Percentiles rank a stretch among this genome's conserved stretches.
Evolutionary conservation across 2,113 vertebrate species (phyloP).

Genomic region (Proteles cristata): DNA sequence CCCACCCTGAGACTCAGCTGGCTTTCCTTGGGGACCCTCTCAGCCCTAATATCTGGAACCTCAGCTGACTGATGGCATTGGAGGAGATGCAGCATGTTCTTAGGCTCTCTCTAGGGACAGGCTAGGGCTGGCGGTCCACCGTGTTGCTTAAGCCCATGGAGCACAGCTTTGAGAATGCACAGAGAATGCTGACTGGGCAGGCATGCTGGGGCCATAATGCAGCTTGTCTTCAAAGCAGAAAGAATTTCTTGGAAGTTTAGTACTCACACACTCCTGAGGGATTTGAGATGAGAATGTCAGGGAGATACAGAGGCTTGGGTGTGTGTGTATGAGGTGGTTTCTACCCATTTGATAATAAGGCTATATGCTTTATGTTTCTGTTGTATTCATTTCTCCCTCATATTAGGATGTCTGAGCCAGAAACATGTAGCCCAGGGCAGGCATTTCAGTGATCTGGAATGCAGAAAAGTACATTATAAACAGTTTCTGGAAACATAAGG

Average conservation of each 20-base stretch:
- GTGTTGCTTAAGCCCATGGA: fast-evolving
- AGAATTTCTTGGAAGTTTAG: background rate
- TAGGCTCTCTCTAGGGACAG: too few species aligned
- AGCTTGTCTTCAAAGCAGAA: background rate
- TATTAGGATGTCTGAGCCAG: background rate
- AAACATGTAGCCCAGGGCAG: background rate
- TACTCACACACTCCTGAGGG: background rate
- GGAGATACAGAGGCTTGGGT: background rate
- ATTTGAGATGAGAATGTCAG: background rate
- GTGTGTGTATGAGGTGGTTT: background rate
- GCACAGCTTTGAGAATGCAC: background rate
- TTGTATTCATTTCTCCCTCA: background rate
- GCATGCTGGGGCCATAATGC: fast-evolving
- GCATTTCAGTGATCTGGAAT: background rate
- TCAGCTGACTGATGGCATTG: background rate
- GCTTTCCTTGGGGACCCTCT: background rate
- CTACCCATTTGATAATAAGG: background rate
- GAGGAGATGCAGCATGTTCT: background rate
- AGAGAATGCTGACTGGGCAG: background rate
- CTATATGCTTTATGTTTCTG: background rate
- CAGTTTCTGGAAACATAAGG: background rate
- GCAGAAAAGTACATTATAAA: background rate
- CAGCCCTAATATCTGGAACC: background rate
- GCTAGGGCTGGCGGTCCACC: too few species aligned
- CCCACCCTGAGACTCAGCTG: background rate